Conservation (phyloP, 2,797 vertebrate species). For the Coracias cyanogaster region DNA sequence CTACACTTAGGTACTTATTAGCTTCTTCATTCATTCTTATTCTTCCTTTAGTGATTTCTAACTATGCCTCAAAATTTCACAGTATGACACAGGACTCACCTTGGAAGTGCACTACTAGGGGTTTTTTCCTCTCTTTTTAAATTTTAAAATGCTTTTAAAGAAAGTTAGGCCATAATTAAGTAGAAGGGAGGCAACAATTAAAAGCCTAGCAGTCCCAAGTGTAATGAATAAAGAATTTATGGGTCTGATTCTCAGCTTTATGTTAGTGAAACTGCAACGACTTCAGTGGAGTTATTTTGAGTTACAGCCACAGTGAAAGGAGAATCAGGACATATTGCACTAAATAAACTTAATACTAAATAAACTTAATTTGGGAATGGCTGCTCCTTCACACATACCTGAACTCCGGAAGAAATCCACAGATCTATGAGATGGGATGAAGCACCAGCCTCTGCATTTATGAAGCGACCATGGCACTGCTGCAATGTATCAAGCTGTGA, state of each 20-base stretch:
- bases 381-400: neutral
- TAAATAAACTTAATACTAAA: neutral
- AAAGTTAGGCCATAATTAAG: neutral
- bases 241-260: neutral
- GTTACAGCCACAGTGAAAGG: neutral
- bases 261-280: neutral
- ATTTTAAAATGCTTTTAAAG: neutral
- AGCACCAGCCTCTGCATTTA: neutral
- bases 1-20: neutral
- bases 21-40: neutral
- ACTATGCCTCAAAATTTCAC: neutral
- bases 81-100: neutral
- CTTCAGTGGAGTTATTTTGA: conserved; percentile 12
- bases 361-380: neutral
- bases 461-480: neutral
- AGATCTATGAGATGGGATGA: neutral
- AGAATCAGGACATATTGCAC: neutral
- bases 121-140: neutral
- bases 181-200: conserved; percentile 6
- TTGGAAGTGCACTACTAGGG: neutral
- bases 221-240: neutral
- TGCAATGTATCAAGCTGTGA: neutral
- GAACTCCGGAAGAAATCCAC: neutral
- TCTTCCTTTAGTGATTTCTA: neutral
- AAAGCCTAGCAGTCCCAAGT: neutral